A percentile compares a stretch with the other conserved stretches of the same genome.
Conservation (phyloP, 2,113 vertebrate species). For the Rhodinocichla rosea region DNA sequence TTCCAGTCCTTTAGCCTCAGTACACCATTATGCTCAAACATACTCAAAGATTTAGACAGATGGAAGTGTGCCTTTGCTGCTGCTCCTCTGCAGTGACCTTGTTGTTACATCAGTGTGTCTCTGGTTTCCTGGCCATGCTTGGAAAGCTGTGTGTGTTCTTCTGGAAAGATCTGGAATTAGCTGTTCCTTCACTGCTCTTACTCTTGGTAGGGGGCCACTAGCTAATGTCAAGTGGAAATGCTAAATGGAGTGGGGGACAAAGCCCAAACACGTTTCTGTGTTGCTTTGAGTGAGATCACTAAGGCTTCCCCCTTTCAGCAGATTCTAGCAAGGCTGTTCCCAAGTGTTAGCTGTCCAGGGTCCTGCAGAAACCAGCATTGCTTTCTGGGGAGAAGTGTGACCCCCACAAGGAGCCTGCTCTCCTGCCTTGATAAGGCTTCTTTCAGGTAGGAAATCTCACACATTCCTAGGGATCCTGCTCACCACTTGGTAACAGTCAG, state of each 20-base stretch:
- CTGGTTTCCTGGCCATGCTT: background rate
- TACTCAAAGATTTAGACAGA: background rate
- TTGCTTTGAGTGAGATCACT: background rate
- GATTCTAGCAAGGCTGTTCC: background rate
- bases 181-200: background rate
- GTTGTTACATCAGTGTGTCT: background rate
- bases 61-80: background rate
- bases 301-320: background rate
- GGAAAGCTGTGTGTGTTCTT: background rate
- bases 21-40: background rate
- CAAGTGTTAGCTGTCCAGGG: background rate
- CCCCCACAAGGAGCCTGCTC: background rate
- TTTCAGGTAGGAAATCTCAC: background rate
- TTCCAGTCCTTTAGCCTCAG: slow-evolving; percentile 9
- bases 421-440: background rate
- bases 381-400: background rate
- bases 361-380: background rate
- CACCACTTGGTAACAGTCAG: background rate
- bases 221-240: background rate
- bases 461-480: background rate
- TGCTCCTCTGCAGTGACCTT: background rate
- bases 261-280: background rate
- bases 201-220: background rate
- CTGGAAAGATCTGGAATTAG: background rate
- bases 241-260: background rate